These are phyloP conservation scores for Cinara cedri DNA, from an alignment of 2,888 invertebrate genomes.

Conservation along the genomic window DNA sequence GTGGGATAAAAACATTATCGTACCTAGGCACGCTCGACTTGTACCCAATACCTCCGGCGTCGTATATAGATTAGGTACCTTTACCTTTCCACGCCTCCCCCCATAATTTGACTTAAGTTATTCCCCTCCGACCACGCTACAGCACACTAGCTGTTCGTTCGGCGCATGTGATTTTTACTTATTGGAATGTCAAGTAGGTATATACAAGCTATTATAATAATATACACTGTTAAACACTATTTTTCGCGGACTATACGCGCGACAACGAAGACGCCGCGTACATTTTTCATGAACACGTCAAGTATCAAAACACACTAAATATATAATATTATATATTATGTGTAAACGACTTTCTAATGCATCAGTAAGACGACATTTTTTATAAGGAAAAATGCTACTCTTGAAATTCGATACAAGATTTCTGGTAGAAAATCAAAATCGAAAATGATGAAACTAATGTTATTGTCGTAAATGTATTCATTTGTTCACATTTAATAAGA, in stretches of 20 bases:
- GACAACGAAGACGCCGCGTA: neutral
- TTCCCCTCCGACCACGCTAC: slow-evolving; percentile 2
- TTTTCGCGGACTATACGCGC: neutral
- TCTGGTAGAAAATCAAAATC: no score
- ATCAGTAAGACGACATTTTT: no score
- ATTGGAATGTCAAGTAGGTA: slow-evolving; percentile 28
- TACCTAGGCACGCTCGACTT: slow-evolving; percentile 31
- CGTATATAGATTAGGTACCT: slow-evolving; percentile 2
- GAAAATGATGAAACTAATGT: no score
- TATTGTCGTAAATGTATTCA: no score
- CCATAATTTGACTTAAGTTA: neutral
- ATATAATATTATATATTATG: no score
- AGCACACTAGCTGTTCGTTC: neutral
- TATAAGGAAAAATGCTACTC: no score
- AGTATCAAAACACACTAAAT: no score
- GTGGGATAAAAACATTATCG: slow-evolving; percentile 26
- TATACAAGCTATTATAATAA: no score
- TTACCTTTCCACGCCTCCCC: neutral
- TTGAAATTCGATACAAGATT: no score
- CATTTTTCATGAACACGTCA: slow-evolving; percentile 31
- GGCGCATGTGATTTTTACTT: slow-evolving; percentile 25
- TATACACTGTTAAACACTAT: neutral
- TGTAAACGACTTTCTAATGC: no score
- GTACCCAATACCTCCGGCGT: slow-evolving; percentile 30
- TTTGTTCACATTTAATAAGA: no score